These are phyloP conservation scores for Nothocercus nigrocapillus DNA, from an alignment of 2,113 vertebrate species.

Conservation along the genomic window DNA sequence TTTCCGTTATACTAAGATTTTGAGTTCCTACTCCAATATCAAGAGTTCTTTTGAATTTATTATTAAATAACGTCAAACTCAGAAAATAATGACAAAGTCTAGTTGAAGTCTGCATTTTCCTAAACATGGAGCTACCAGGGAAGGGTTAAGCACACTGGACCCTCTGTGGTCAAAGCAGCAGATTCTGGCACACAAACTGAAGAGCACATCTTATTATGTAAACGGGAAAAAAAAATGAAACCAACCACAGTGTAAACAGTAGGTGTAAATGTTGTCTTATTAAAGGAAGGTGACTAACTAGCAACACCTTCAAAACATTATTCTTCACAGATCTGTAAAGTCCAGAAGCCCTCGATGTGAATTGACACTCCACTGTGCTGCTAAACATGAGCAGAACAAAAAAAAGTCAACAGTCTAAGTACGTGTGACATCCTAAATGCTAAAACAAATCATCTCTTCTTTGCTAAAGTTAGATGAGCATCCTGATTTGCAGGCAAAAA, in stretches of 20 bases:
- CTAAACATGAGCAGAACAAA: background rate
- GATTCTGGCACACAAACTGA: rapidly evolving
- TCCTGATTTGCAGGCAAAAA: background rate
- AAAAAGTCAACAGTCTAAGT: background rate
- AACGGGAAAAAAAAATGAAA: background rate
- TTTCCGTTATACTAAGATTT: background rate
- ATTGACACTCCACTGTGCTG: rapidly evolving
- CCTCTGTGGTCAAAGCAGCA: background rate
- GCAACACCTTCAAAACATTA: background rate
- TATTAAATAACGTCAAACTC: background rate
- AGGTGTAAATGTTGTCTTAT: background rate
- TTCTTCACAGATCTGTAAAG: background rate
- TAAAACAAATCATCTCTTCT: background rate
- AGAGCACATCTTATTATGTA: background rate
- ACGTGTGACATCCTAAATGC: background rate
- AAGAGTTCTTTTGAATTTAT: rapidly evolving
- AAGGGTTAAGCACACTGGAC: background rate
- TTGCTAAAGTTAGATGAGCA: background rate
- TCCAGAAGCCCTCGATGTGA: background rate
- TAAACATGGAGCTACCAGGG: background rate
- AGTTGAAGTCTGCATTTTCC: background rate
- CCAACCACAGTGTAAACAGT: background rate
- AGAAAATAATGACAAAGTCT: background rate
- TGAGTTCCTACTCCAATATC: background rate
- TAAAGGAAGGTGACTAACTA: background rate